Evolutionary conservation across 2,113 vertebrate genomes (phyloP).

Genomic region (Rhabdornis inornatus): DNA sequence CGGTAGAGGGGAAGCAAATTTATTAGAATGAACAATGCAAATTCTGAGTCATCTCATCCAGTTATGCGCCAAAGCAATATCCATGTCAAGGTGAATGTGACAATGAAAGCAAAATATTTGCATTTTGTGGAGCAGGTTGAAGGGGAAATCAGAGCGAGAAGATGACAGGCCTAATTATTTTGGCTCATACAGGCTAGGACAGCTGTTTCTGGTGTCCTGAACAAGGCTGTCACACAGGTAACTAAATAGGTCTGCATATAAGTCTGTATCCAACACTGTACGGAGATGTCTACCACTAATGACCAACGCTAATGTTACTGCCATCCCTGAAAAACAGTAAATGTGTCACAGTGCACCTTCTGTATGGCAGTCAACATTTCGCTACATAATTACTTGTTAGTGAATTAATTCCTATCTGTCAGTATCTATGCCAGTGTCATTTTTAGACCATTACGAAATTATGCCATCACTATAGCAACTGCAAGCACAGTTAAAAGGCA

Average conservation of each 20-base stretch:
- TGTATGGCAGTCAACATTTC: conserved; percentile 94
- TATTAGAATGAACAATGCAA: conserved; percentile 99
- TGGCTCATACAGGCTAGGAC: conserved; percentile 99
- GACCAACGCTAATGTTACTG: conserved; percentile 99
- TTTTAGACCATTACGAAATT: conserved; percentile 88
- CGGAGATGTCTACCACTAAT: conserved; percentile 94
- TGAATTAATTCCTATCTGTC: conserved; percentile 94
- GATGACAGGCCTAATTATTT: conserved; percentile 99
- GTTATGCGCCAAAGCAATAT: conserved; percentile 99
- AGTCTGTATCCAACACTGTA: conserved; percentile 90
- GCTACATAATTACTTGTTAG: conserved; percentile 95
- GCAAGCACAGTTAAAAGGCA: conserved; percentile 80
- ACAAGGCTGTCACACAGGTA: conserved; percentile 99
- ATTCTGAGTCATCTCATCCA: conserved; percentile 99
- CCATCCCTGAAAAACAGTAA: conserved; percentile 90
- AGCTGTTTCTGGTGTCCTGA: conserved; percentile 99
- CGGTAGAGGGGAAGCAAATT: conserved; percentile 94
- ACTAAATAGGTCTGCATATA: conserved; percentile 97
- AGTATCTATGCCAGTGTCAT: conserved; percentile 83
- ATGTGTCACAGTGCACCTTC: conserved; percentile 88
- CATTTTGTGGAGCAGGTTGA: conserved; percentile 99
- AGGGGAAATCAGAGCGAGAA: conserved; percentile 95
- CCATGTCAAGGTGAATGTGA: conserved; percentile 99
- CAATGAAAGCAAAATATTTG: conserved; percentile 99
- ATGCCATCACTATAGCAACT: conserved; percentile 86